Evolutionary conservation across 2,797 vertebrate species (phyloP).

Genomic region (Sebastes itinus): DNA sequence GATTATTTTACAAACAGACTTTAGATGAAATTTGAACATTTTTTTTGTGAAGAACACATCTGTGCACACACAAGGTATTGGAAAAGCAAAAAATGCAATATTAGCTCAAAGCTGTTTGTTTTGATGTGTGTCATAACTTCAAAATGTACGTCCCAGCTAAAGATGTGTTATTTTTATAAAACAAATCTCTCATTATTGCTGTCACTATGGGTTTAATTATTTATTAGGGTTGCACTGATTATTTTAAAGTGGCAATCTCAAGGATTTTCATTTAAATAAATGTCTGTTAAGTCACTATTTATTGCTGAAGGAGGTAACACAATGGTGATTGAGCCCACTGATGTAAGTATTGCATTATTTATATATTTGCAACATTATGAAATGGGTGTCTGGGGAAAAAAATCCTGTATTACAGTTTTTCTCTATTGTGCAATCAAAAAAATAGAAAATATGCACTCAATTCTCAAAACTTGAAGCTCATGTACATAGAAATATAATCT

Average conservation of each 20-base stretch:
- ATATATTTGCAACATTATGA: no score
- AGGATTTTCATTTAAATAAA: no score
- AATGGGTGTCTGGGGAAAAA: no score
- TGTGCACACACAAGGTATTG: not conserved
- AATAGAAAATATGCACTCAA: no score
- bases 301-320: no score
- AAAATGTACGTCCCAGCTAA: conserved; percentile 32
- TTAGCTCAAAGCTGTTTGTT: conserved; percentile 4
- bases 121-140: not conserved
- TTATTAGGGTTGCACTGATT: not conserved
- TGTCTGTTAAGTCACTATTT: no score
- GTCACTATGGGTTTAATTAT: not conserved
- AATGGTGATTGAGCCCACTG: no score
- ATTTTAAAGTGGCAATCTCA: not conserved
- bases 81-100: conserved; percentile 7
- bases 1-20: not conserved
- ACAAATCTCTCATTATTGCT: not conserved
- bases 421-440: no score
- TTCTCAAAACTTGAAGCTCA: no score
- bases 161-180: conserved; percentile 71
- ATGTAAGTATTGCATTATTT: no score
- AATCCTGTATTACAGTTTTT: no score
- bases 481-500: no score
- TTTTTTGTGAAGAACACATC: conserved; percentile 7
- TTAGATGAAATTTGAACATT: not conserved